phyloP scores from a whole-genome alignment of 2,888 invertebrate species.

The Tridacna crocea region DNA sequence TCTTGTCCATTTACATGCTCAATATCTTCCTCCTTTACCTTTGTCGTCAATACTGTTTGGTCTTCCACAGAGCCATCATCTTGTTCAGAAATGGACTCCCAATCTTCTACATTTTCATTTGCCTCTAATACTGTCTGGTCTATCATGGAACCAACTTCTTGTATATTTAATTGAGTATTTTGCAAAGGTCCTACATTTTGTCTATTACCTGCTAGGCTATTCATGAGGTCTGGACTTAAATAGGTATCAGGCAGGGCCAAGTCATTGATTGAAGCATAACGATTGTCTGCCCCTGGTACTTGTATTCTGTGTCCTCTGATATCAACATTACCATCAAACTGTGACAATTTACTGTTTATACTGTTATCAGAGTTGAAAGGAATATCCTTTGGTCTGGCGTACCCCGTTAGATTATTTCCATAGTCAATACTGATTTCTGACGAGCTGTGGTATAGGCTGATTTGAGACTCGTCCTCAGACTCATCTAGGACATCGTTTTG shows the following conservation, averaged over 20 bases:
- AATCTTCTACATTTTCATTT: too few species aligned
- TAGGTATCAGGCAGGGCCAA: not conserved
- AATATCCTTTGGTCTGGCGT: not conserved
- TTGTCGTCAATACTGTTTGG: too few species aligned
- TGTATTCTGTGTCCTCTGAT: not conserved
- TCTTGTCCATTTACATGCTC: too few species aligned
- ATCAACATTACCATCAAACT: not conserved
- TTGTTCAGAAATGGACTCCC: too few species aligned
- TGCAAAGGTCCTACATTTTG: too few species aligned
- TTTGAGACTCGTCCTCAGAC: not conserved
- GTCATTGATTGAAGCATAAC: not conserved
- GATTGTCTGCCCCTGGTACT: not conserved
- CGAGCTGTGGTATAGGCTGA: not conserved
- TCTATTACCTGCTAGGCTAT: too few species aligned
- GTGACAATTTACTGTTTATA: constrained; percentile 6
- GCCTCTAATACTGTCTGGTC: too few species aligned
- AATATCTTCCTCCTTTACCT: too few species aligned
- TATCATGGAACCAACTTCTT: too few species aligned
- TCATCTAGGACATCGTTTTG: not conserved
- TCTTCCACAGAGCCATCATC: too few species aligned
- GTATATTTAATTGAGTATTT: too few species aligned
- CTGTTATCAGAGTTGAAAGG: not conserved
- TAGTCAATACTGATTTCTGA: not conserved
- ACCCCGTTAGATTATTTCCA: not conserved
- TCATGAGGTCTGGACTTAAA: too few species aligned